Evolutionary conservation across 92 coral and sea anemone genomes (phyloP), one percentile per base, ranked within the genome.

Genomic region (Parazoanthus swiftii): DNA sequence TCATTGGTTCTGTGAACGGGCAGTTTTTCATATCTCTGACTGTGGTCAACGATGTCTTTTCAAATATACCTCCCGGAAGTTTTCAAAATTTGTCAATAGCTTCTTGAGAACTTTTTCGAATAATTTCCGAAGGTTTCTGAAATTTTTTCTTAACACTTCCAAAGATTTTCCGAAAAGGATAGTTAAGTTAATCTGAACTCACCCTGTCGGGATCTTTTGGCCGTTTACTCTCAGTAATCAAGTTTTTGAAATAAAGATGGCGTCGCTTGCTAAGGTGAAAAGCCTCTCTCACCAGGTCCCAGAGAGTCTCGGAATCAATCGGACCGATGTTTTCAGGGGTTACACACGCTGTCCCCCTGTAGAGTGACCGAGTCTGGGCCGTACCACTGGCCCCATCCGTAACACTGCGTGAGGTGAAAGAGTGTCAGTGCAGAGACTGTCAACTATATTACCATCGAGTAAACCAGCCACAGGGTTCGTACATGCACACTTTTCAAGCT

Each of bases 201-300:
- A 93, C 93, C 88, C 78, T 91, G 33, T 51, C 88, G 23, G 89
- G 91, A 21, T 93, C 96, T 78, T 81, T 85, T 37, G 85, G 56
- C 21, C 68, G 71, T 39, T 39, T 59, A 26, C 81, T 82, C 74
- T 81, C 86, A 36, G 63, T 33, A 48, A 87, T 74, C 43, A 44
- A 26, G 66, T 76, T 83, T 65, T 81, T 67, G 29, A 88, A 86
- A 81, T 70, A 90, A n/a, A 90, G 59, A 46, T 92, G 95, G 51
- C 86, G 65, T 73, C 85, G 85, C 44, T 70, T 94, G 73, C 71
- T 91, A 43, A 97, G 89, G 29, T 82, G 82, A 86, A 95, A 97
- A 29, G 95, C 91, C 65, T 89, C 93, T 79, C 92, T 86, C 23
- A 94, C 98, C 20, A 97, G 82, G 36, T 95, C 94, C 70, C 85